phyloP scores from a whole-genome alignment of 1,140 invertebrate genomes.

The Zaprionus nigranus region DNA sequence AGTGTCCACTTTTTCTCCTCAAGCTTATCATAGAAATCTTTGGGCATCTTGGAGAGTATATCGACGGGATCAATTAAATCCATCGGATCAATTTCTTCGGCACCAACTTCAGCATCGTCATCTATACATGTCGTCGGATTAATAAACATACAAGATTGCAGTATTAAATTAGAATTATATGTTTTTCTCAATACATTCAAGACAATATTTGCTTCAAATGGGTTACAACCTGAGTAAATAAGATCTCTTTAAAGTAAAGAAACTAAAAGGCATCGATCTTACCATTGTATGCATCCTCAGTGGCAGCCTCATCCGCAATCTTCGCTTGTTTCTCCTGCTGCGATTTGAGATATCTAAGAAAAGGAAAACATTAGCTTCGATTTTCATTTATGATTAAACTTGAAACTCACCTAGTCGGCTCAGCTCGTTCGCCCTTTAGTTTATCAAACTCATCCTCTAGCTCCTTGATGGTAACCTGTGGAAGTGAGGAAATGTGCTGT shows the following conservation, averaged over 20 bases:
- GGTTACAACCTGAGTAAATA: background rate
- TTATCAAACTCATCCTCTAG: constrained; percentile 94
- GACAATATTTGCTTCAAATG: background rate
- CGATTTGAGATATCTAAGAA: constrained; percentile 91
- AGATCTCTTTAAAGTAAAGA: background rate
- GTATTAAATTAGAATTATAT: background rate
- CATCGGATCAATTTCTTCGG: constrained; percentile 93
- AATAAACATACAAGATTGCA: background rate
- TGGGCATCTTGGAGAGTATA: constrained; percentile 95
- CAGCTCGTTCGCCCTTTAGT: constrained; percentile 88
- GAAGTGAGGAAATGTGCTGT: constrained; percentile 93
- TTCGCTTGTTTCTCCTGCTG: constrained; percentile 92
- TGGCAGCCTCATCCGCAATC: constrained; percentile 86
- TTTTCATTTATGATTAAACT: no score
- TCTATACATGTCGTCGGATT: constrained; percentile 42
- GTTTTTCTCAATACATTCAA: background rate
- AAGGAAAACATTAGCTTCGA: background rate
- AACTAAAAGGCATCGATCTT: constrained; percentile 17
- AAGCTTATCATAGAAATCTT: constrained; percentile 97
- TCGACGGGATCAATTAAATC: constrained; percentile 96
- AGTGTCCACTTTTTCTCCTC: constrained; percentile 99
- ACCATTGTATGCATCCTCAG: constrained; percentile 85
- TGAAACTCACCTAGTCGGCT: constrained; percentile 86
- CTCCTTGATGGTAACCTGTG: constrained; percentile 95
- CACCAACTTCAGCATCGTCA: constrained; percentile 86